Evolutionary conservation across 2,113 vertebrate species (phyloP).

Genomic region (Gymnocephalus cernua): DNA sequence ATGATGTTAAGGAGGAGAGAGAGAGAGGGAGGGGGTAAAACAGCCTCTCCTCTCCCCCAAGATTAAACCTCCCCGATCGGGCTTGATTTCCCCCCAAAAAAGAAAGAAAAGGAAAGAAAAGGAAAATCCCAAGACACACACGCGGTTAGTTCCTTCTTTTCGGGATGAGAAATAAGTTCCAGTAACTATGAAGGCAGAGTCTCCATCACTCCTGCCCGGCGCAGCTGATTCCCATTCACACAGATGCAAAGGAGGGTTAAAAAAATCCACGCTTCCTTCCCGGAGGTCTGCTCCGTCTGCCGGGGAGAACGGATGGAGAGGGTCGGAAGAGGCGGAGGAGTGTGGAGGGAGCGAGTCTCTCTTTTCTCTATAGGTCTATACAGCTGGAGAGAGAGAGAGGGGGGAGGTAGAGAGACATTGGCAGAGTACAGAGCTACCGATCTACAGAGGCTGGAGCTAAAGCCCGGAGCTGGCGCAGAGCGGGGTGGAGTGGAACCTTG

Average conservation of each 20-base stretch:
- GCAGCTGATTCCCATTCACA: slow-evolving; percentile 39
- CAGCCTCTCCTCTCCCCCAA: slow-evolving; percentile 43
- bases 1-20: not conserved
- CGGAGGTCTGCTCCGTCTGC: slow-evolving; percentile 75
- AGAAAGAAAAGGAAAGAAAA: slow-evolving; percentile 10
- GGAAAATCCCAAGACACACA: not conserved
- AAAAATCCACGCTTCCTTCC: slow-evolving; percentile 53
- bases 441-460: slow-evolving; percentile 71
- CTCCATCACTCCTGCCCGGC: slow-evolving; percentile 66
- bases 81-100: slow-evolving; percentile 13
- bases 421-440: slow-evolving; percentile 43
- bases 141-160: slow-evolving; percentile 18
- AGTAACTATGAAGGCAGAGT: slow-evolving; percentile 52
- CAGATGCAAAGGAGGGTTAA: not conserved
- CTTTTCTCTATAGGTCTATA: slow-evolving; percentile 17
- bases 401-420: slow-evolving; percentile 31
- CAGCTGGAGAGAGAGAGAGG: slow-evolving; percentile 44
- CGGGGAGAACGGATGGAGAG: slow-evolving; percentile 53
- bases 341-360: slow-evolving; percentile 20
- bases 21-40: not conserved
- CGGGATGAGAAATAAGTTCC: slow-evolving; percentile 59
- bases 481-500: not conserved
- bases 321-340: slow-evolving; percentile 10
- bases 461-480: slow-evolving; percentile 55
- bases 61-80: slow-evolving; percentile 20